Percentiles rank a stretch among this genome's conserved stretches.
These are phyloP conservation scores for Tineola bisselliella DNA, from an alignment of 2,888 invertebrate species.

Conservation along the genomic window DNA sequence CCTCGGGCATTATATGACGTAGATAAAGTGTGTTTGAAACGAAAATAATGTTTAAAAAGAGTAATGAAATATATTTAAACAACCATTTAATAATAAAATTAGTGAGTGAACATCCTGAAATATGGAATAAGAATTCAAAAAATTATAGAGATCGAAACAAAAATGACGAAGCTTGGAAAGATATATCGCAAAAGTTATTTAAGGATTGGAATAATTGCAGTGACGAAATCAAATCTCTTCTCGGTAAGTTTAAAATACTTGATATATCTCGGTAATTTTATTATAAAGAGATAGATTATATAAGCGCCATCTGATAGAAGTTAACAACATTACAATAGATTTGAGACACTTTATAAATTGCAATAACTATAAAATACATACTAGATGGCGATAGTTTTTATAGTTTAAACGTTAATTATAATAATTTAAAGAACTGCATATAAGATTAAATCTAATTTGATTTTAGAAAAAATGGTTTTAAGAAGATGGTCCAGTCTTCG, in stretches of 20 bases:
- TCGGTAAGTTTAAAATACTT: neutral
- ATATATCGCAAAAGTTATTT: neutral
- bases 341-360: no score
- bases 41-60: no score
- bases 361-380: neutral
- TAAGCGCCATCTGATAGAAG: neutral
- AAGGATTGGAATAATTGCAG: neutral
- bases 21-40: neutral
- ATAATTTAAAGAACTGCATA: no score
- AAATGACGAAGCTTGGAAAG: conserved; percentile 5
- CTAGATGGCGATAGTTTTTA: neutral
- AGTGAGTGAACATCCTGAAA: neutral
- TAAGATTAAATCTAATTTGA: neutral
- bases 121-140: neutral
- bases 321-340: no score
- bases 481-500: conserved; percentile 6
- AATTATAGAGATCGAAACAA: neutral
- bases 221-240: neutral
- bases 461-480: neutral
- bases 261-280: neutral
- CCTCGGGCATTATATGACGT: neutral
- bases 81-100: neutral
- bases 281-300: neutral
- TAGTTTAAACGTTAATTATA: no score
- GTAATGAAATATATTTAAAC: neutral